These are phyloP conservation scores for Lathamus discolor DNA, from an alignment of 2,113 vertebrate genomes.

Conservation along the genomic window DNA sequence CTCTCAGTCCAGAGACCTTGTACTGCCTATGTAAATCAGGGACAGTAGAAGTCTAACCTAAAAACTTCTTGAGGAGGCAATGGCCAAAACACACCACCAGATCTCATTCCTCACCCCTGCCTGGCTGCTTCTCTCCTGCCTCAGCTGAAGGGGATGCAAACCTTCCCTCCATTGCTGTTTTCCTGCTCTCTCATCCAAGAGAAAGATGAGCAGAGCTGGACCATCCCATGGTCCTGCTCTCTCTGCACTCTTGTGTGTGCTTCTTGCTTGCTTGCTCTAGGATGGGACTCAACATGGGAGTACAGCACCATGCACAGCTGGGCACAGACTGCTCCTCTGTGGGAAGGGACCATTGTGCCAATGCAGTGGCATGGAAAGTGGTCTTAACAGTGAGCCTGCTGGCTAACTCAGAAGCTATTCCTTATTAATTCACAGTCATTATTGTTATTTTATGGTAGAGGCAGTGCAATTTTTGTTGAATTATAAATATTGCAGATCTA, in stretches of 20 bases:
- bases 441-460: constrained; percentile 40
- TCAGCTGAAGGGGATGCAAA: neutral
- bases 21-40: neutral
- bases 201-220: neutral
- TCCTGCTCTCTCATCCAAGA: neutral
- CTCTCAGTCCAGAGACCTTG: neutral
- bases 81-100: neutral
- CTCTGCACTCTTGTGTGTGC: neutral
- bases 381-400: neutral
- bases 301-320: neutral
- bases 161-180: neutral
- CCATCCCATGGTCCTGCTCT: accelerated
- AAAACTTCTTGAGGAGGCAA: neutral
- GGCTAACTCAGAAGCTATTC: neutral
- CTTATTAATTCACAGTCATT: constrained; percentile 12
- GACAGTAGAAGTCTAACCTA: neutral
- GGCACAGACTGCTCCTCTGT: neutral
- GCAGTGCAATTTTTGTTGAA: constrained; percentile 62
- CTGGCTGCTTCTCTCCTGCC: neutral
- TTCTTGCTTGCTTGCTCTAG: neutral
- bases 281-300: neutral
- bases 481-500: constrained; percentile 63
- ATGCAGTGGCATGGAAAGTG: neutral
- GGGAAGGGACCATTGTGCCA: neutral
- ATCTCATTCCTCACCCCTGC: neutral